Evolutionary conservation across 2,888 invertebrate species (phyloP).

Genomic region (Macrosiphum euphorbiae): DNA sequence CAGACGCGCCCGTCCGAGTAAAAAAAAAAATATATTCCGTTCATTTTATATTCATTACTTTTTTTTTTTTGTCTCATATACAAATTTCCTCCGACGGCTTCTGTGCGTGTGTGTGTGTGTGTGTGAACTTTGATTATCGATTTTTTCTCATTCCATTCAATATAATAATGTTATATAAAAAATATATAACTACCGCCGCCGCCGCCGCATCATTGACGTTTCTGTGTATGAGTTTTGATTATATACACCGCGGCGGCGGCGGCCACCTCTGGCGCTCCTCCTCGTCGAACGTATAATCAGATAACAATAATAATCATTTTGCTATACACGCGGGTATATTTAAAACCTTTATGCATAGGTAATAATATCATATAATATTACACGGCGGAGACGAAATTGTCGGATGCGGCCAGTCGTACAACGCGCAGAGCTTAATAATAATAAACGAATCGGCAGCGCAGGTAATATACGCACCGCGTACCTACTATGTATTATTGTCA

Average conservation of each 20-base stretch:
- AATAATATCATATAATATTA: neutral
- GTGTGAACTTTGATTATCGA: conserved; percentile 42
- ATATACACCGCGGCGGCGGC: neutral
- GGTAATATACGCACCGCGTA: neutral
- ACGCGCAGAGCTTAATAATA: neutral
- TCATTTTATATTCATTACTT: conserved; percentile 51
- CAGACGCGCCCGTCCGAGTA: conserved; percentile 50
- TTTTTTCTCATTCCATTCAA: conserved; percentile 30
- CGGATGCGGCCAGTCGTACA: neutral
- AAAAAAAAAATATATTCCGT: conserved; percentile 58
- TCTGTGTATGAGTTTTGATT: conserved; percentile 27
- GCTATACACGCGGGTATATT: neutral
- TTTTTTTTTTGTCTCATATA: conserved; percentile 23
- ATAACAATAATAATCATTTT: conserved; percentile 40
- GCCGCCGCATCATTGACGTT: conserved; percentile 15
- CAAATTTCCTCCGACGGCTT: conserved; percentile 59
- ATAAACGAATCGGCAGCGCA: neutral
- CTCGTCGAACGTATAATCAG: conserved; percentile 42
- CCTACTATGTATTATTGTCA: neutral
- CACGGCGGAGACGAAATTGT: neutral
- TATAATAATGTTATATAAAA: neutral
- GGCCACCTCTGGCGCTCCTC: neutral
- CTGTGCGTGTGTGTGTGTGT: conserved; percentile 40
- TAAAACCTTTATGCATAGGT: neutral
- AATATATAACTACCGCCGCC: neutral